phyloP scores from a whole-genome alignment of 2,888 invertebrate species.

The Pomacea canaliculata region DNA sequence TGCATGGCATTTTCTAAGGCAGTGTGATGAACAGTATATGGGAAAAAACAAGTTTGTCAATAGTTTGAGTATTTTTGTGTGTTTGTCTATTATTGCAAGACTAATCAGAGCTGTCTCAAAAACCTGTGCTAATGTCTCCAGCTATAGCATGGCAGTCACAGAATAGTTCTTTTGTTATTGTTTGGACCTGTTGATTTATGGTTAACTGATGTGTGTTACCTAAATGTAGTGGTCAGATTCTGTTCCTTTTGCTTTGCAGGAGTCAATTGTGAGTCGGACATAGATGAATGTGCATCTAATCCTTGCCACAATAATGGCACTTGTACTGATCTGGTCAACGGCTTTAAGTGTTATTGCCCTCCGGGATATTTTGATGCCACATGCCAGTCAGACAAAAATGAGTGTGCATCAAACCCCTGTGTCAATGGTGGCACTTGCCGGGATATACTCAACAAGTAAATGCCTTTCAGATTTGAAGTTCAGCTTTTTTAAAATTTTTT shows the following conservation, averaged over 20 bases:
- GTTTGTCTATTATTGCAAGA: too few species aligned
- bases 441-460: slow-evolving; percentile 86
- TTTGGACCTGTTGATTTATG: too few species aligned
- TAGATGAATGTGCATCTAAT: slow-evolving; percentile 92
- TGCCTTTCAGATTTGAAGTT: background rate
- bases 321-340: slow-evolving; percentile 89
- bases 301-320: slow-evolving; percentile 95
- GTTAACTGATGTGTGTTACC: too few species aligned
- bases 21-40: too few species aligned
- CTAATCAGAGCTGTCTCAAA: too few species aligned
- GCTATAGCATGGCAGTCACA: too few species aligned
- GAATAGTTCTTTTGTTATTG: too few species aligned
- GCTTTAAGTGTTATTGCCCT: slow-evolving; percentile 89
- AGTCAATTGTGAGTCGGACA: slow-evolving; percentile 74
- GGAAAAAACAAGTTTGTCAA: too few species aligned
- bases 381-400: slow-evolving; percentile 81
- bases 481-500: background rate
- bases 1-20: too few species aligned
- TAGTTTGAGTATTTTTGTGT: too few species aligned
- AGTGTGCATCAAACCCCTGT: slow-evolving; percentile 93
- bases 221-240: too few species aligned
- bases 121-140: too few species aligned
- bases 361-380: slow-evolving; percentile 69
- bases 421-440: slow-evolving; percentile 91
- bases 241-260: slow-evolving; percentile 31